phyloP scores from a whole-genome alignment of 2,113 vertebrate genomes.

The Procavia capensis region DNA sequence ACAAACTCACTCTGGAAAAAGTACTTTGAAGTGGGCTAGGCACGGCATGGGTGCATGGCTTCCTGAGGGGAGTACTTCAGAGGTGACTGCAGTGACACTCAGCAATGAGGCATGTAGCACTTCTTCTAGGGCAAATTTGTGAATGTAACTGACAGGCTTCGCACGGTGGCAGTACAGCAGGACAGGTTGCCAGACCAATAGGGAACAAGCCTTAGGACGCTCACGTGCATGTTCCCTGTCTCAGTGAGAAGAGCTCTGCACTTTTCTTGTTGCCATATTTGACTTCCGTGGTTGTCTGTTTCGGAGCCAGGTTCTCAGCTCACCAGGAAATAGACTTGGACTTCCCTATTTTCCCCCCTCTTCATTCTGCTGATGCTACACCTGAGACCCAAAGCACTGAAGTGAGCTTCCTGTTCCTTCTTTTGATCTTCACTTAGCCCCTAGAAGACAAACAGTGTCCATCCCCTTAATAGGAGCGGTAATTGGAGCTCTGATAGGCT shows the following conservation, averaged over 20 bases:
- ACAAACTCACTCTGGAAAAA: no score
- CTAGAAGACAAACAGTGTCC: neutral
- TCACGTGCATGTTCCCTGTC: rapidly evolving
- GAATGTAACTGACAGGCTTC: no score
- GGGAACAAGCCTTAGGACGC: neutral
- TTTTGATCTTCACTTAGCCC: neutral
- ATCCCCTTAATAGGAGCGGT: neutral
- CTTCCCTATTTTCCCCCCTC: rapidly evolving
- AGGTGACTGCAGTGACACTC: no score
- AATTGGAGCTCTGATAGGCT: neutral
- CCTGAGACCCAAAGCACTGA: neutral
- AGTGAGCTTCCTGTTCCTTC: no score
- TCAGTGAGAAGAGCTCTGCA: neutral
- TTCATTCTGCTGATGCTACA: neutral
- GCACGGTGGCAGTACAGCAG: rapidly evolving
- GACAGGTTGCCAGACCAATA: rapidly evolving
- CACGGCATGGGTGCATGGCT: no score
- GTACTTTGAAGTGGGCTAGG: no score
- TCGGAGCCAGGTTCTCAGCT: neutral
- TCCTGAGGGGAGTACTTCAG: no score
- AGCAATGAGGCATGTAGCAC: no score
- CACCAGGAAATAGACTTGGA: no score
- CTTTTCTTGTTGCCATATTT: no score
- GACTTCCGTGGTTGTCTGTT: neutral
- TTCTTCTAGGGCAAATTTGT: no score